These are phyloP conservation scores for Coregonus ussuriensis DNA, from an alignment of 2,797 vertebrate genomes.

Conservation along the genomic window DNA sequence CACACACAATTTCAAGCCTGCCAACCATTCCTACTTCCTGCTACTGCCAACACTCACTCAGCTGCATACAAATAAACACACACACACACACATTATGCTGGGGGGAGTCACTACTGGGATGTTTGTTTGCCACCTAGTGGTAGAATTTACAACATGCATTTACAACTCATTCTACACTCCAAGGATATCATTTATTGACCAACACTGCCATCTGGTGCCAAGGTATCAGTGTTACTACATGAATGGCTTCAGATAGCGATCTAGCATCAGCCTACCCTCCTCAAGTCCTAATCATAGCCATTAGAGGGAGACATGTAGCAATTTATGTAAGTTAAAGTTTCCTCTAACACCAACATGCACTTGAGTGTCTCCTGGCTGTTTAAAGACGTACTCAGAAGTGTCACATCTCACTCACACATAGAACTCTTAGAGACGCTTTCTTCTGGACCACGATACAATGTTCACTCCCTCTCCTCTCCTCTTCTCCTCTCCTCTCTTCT, in stretches of 20 bases:
- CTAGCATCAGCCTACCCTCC: not conserved
- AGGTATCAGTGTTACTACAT: not conserved
- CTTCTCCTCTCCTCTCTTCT: too few species aligned
- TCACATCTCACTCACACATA: too few species aligned
- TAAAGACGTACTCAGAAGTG: too few species aligned
- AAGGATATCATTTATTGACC: not conserved
- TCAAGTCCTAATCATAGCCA: not conserved
- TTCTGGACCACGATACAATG: not conserved
- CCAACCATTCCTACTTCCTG: conserved; percentile 76
- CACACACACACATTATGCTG: not conserved
- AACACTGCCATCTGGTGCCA: conserved; percentile 1
- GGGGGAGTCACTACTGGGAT: not conserved
- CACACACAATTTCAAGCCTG: conserved; percentile 29
- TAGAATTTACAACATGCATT: not conserved
- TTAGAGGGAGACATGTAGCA: too few species aligned
- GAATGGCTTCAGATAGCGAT: not conserved
- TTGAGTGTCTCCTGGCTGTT: too few species aligned
- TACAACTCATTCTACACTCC: not conserved
- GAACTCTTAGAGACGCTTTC: too few species aligned
- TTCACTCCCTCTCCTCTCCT: not conserved
- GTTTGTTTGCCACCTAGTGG: not conserved
- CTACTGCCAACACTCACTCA: conserved; percentile 37
- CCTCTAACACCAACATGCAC: not conserved
- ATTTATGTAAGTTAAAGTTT: not conserved
- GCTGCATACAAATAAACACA: not conserved